A percentile compares a stretch with the other conserved stretches of the same genome.
These are phyloP conservation scores for Melipona bicolor DNA, from an alignment of 2,888 invertebrate species.

Conservation along the genomic window DNA sequence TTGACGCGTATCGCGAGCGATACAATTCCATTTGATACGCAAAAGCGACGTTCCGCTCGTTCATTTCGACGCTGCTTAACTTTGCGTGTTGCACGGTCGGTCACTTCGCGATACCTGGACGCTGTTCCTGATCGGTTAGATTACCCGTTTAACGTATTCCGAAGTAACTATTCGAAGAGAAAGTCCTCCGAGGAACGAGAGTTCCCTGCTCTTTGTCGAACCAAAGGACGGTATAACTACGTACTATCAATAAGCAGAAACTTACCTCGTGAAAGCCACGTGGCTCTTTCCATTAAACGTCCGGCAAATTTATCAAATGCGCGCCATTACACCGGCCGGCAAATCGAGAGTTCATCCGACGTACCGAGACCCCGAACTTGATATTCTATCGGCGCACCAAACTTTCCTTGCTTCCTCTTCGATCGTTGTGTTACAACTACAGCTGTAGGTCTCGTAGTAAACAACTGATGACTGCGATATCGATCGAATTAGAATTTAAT, in stretches of 20 bases:
- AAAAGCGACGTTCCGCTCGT: not conserved
- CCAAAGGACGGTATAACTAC: not conserved
- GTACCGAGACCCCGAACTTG: not conserved
- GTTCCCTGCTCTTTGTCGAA: not conserved
- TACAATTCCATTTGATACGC: not conserved
- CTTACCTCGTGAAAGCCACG: slow-evolving; percentile 36
- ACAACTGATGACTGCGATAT: slow-evolving; percentile 11
- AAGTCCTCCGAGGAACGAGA: no score
- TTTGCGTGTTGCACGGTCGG: not conserved
- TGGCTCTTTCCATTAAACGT: slow-evolving; percentile 33
- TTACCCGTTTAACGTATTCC: not conserved
- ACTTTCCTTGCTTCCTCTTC: slow-evolving; percentile 24
- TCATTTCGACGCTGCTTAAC: not conserved
- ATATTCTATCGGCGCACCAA: slow-evolving; percentile 13
- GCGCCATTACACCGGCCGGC: slow-evolving; percentile 34
- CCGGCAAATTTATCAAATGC: slow-evolving; percentile 41
- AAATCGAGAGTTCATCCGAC: slow-evolving; percentile 32
- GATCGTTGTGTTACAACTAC: not conserved
- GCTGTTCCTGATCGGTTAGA: not conserved
- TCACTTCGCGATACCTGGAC: not conserved
- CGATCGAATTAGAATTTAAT: not conserved
- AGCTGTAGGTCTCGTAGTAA: not conserved
- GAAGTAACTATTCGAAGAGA: not conserved
- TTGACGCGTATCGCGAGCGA: not conserved
- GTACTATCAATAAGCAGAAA: slow-evolving; percentile 1